Conservation (phyloP, 2,888 invertebrate species). For the Lamellibrachia satsuma region DNA sequence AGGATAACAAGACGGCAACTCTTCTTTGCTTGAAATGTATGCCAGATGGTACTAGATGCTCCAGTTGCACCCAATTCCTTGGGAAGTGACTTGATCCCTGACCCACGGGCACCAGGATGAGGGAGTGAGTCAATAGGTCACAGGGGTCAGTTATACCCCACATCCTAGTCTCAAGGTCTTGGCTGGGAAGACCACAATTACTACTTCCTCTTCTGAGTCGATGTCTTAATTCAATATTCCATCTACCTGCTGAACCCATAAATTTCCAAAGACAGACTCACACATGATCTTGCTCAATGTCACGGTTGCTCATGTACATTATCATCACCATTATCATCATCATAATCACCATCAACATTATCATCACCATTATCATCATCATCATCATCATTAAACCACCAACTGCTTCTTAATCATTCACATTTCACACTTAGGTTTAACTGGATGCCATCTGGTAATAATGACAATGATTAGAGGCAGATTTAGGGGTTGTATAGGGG, state of each 20-base stretch:
- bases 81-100: slow-evolving; percentile 10
- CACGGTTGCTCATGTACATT: background rate
- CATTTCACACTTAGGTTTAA: no score
- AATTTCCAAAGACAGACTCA: background rate
- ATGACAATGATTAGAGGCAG: no score
- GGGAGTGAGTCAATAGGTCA: background rate
- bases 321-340: background rate
- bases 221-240: background rate
- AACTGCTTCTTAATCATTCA: no score
- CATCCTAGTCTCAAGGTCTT: background rate
- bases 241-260: background rate
- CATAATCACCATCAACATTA: background rate
- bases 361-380: no score
- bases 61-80: background rate
- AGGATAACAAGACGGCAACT: background rate
- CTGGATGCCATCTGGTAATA: no score
- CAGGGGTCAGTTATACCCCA: background rate
- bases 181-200: background rate
- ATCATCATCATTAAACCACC: no score
- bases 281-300: no score
- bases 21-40: background rate
- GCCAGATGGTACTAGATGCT: background rate
- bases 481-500: no score
- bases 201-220: background rate
- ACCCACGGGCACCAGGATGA: background rate